These are phyloP conservation scores for Tethya wilhelma DNA, from an alignment of 37 sponge, comb jelly and placozoan species.

Conservation along the genomic window DNA sequence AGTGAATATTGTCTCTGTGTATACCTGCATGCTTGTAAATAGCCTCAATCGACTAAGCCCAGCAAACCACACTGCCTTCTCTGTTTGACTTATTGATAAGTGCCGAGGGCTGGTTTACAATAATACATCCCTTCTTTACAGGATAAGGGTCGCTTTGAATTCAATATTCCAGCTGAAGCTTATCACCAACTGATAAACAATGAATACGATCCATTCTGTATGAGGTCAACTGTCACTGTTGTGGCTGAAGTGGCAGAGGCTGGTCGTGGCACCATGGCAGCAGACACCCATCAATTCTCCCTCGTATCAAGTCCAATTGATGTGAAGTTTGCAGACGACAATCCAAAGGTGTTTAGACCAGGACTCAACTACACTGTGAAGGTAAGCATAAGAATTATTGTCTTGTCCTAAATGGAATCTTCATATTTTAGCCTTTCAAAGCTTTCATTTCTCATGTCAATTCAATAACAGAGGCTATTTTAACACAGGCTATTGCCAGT, in stretches of 20 bases:
- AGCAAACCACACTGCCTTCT: no score
- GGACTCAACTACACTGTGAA: conserved; percentile 43
- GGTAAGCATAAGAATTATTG: conserved; percentile 11
- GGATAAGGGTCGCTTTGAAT: conserved; percentile 25
- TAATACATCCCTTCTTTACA: background rate
- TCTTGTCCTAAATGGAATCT: background rate
- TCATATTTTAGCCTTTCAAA: background rate
- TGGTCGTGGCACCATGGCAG: conserved; percentile 38
- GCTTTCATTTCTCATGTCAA: no score
- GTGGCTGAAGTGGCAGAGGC: conserved; percentile 52
- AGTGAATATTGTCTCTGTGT: no score
- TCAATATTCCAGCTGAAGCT: conserved; percentile 17
- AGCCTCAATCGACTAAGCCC: no score
- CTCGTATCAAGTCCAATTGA: conserved; percentile 41
- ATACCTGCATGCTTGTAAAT: no score
- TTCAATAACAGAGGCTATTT: no score
- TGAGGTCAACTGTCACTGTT: conserved; percentile 30
- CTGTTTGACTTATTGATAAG: no score
- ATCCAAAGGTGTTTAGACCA: conserved; percentile 35
- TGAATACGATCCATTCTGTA: conserved; percentile 70
- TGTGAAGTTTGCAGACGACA: conserved; percentile 39
- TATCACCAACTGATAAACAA: conserved; percentile 40
- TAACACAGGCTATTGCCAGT: conserved; percentile 17
- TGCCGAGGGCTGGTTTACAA: no score
- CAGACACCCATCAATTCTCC: conserved; percentile 4